A percentile compares a stretch with the other conserved stretches of the same genome.
These are phyloP conservation scores for Orchesella flavescens DNA, from an alignment of 2,888 invertebrate genomes.

Conservation along the genomic window DNA sequence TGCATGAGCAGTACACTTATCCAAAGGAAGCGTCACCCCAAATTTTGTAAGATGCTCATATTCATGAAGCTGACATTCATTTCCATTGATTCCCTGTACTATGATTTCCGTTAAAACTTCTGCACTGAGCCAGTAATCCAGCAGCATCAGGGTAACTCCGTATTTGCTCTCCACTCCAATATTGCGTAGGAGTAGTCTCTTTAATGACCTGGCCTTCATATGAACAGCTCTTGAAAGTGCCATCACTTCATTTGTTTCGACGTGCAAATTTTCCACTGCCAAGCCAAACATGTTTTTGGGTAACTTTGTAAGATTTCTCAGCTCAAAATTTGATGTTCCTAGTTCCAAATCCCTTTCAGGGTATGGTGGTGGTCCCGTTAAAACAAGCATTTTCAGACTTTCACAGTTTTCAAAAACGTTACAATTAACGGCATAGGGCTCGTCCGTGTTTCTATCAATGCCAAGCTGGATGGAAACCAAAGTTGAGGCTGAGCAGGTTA, in stretches of 20 bases:
- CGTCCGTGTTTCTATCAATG: not conserved
- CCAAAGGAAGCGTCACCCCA: slow-evolving; percentile 17
- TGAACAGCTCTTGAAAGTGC: not conserved
- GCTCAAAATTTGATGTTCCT: not conserved
- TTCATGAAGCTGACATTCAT: slow-evolving; percentile 18
- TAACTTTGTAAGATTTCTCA: slow-evolving; percentile 16
- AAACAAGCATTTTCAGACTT: slow-evolving; percentile 36
- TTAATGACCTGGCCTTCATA: not conserved
- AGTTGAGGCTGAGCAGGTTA: slow-evolving; percentile 6
- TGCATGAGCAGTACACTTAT: slow-evolving; percentile 24
- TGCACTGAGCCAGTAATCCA: slow-evolving; percentile 18
- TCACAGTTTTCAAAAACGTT: slow-evolving; percentile 25
- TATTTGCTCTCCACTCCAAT: not conserved
- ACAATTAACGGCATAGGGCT: not conserved
- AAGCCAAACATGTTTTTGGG: slow-evolving; percentile 15
- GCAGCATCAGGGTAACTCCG: slow-evolving; percentile 28
- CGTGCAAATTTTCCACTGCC: slow-evolving; percentile 30
- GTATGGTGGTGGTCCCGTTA: slow-evolving; percentile 14
- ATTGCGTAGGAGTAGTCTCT: slow-evolving; percentile 19
- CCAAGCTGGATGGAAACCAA: slow-evolving; percentile 23
- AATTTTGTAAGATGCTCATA: slow-evolving; percentile 15
- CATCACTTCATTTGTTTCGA: slow-evolving; percentile 5
- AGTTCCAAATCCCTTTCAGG: not conserved
- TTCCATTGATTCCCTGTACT: slow-evolving; percentile 7
- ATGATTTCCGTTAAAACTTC: slow-evolving; percentile 20